Conservation (phyloP, 2,797 vertebrate species). For the Sebastes hubbsi region DNA sequence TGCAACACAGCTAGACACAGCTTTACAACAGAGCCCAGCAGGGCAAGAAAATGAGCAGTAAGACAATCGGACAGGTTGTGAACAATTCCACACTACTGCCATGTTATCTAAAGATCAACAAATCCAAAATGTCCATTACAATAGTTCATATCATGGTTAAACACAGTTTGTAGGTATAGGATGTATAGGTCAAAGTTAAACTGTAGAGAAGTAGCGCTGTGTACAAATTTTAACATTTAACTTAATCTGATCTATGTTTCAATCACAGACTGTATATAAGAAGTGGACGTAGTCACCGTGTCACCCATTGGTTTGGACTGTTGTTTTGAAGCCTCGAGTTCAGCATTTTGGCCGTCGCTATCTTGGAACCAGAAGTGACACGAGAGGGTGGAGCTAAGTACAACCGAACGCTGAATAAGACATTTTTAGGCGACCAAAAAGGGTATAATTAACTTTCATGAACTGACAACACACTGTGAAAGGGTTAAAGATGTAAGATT, state of each 20-base stretch:
- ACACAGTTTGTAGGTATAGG: background rate
- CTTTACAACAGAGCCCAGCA: slow-evolving; percentile 6
- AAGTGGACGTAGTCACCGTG: no score
- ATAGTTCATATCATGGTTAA: background rate
- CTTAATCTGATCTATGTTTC: background rate
- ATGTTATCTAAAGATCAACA: background rate
- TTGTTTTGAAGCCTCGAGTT: no score
- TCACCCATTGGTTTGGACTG: no score
- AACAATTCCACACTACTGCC: slow-evolving; percentile 14
- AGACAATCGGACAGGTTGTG: slow-evolving; percentile 6
- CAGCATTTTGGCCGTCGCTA: no score
- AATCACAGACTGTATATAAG: no score
- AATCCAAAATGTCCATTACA: background rate
- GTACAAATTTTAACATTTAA: background rate
- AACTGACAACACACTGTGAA: no score
- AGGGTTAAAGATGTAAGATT: no score
- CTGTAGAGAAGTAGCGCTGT: background rate
- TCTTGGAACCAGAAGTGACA: no score
- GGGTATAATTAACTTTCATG: no score
- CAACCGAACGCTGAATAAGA: no score
- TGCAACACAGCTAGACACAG: slow-evolving; percentile 1
- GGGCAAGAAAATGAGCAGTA: slow-evolving; percentile 19
- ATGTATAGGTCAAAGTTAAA: background rate
- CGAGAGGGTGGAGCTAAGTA: no score
- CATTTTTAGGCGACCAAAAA: no score